These are phyloP conservation scores for Athene noctua DNA, from an alignment of 2,113 vertebrate species.

Conservation along the genomic window DNA sequence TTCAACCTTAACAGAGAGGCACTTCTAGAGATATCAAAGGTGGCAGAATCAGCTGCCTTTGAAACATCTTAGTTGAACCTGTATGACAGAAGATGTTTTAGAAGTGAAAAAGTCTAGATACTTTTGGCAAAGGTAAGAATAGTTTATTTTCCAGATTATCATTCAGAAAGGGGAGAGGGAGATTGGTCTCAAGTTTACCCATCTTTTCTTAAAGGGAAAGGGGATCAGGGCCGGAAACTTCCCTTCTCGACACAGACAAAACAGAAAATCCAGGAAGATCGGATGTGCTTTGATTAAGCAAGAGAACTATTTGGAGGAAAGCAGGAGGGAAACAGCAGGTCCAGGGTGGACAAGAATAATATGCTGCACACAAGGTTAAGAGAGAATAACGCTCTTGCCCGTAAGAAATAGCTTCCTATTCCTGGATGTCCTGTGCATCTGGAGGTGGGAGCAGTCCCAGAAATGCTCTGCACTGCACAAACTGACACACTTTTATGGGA, in stretches of 20 bases:
- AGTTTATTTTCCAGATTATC: not conserved
- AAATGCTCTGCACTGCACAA: fast-evolving
- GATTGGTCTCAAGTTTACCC: not conserved
- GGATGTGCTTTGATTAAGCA: not conserved
- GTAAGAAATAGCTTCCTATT: not conserved
- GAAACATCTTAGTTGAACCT: not conserved
- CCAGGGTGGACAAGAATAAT: not conserved
- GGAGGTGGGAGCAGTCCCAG: not conserved
- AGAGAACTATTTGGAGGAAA: not conserved
- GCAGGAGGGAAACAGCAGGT: not conserved
- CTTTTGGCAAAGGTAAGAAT: not conserved
- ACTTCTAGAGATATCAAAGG: not conserved
- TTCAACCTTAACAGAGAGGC: not conserved
- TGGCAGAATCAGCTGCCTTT: not conserved
- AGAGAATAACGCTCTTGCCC: not conserved
- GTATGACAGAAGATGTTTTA: not conserved
- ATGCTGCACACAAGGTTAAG: fast-evolving
- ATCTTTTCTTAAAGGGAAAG: not conserved
- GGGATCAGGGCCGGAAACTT: not conserved
- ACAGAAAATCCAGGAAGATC: not conserved
- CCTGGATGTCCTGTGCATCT: not conserved
- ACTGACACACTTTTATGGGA: not conserved
- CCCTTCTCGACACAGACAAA: not conserved
- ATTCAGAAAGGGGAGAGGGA: not conserved
- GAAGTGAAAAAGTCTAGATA: not conserved